Percentiles rank a stretch among this genome's conserved stretches.
These are phyloP conservation scores for Dissostichus mawsoni DNA, from an alignment of 2,113 vertebrate species.

Conservation along the genomic window DNA sequence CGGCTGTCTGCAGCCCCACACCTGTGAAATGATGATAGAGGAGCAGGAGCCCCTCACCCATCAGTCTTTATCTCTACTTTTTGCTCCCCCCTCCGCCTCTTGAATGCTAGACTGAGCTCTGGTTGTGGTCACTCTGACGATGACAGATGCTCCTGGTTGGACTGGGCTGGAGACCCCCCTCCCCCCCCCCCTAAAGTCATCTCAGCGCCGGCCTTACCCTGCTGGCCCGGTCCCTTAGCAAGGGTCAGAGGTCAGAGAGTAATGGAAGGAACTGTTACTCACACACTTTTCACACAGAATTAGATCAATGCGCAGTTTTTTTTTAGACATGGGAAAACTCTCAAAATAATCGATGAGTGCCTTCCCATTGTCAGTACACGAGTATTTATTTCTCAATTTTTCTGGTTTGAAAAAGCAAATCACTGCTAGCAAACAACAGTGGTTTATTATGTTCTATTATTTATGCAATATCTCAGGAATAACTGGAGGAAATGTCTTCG, in stretches of 20 bases:
- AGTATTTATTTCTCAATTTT: too few relatives aligned
- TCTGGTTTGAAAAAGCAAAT: too few relatives aligned
- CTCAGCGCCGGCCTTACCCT: constrained; percentile 48
- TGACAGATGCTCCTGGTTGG: constrained; percentile 73
- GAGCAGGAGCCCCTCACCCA: constrained; percentile 74
- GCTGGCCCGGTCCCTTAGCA: constrained; percentile 26
- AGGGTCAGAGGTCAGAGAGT: constrained; percentile 57
- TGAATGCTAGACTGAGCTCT: constrained; percentile 53
- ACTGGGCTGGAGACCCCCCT: constrained; percentile 48
- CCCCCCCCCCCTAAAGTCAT: constrained; percentile 50
- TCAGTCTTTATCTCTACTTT: constrained; percentile 80
- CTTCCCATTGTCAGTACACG: too few relatives aligned
- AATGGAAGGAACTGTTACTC: constrained; percentile 28
- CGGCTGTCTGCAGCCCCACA: constrained; percentile 71
- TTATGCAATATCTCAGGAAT: too few relatives aligned
- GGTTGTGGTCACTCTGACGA: constrained; percentile 72
- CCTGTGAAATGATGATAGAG: constrained; percentile 85
- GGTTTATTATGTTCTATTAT: too few relatives aligned
- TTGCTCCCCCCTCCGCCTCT: constrained; percentile 40
- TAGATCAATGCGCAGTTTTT: too few relatives aligned
- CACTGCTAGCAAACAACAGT: too few relatives aligned
- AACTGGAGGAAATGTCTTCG: too few relatives aligned
- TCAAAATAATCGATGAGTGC: too few relatives aligned
- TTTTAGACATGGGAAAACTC: too few relatives aligned
- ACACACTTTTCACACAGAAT: too few relatives aligned